These are phyloP conservation scores for Pteropus rufus DNA, from an alignment of 2,797 vertebrate species.

Conservation along the genomic window DNA sequence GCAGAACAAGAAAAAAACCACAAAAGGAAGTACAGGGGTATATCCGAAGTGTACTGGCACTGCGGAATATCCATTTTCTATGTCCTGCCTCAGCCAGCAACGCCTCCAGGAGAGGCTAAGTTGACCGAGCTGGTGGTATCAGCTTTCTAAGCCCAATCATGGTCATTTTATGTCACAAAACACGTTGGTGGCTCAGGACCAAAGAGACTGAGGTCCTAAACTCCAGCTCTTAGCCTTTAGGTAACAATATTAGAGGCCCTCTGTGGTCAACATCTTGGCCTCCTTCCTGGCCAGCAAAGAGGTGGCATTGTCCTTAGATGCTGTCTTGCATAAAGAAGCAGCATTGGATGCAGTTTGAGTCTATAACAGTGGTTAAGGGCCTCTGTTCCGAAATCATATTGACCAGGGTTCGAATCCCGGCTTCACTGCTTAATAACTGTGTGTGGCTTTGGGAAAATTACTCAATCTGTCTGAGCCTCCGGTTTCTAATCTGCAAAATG, in stretches of 20 bases:
- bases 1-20: background rate
- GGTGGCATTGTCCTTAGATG: no score
- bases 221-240: background rate
- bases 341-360: no score
- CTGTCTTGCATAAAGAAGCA: background rate
- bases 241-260: rapidly evolving
- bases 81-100: background rate
- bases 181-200: background rate
- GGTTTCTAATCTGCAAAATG: background rate
- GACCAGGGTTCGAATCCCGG: background rate
- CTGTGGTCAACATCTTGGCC: background rate
- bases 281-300: background rate
- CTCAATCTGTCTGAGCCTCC: background rate
- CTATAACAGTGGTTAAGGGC: rapidly evolving
- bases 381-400: background rate
- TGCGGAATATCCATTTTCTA: background rate
- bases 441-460: background rate
- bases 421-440: background rate
- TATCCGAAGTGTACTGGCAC: background rate
- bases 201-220: background rate
- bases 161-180: background rate
- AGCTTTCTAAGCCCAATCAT: background rate
- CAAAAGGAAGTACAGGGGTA: background rate
- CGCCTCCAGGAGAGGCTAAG: background rate
- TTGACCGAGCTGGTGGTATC: rapidly evolving